A percentile compares a stretch with the other conserved stretches of the same genome.
These are phyloP conservation scores for Menidia beryllina DNA, from an alignment of 2,113 vertebrate genomes.

Conservation along the genomic window DNA sequence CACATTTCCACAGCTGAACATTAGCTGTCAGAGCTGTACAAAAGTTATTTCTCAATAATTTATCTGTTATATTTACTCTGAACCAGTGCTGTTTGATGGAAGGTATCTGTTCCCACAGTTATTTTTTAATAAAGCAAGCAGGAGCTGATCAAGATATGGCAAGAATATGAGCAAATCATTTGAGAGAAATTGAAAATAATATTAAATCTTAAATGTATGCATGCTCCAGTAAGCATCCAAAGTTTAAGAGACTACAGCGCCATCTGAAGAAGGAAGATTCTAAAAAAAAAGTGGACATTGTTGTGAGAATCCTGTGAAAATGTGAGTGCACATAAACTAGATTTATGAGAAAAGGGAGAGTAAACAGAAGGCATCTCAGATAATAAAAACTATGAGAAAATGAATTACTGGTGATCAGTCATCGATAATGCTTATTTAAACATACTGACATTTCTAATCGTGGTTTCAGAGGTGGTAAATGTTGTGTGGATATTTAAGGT, in stretches of 20 bases:
- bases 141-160: no score
- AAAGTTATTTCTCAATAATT: no score
- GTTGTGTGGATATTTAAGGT: not conserved
- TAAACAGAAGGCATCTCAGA: conserved; percentile 17
- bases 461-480: conserved; percentile 21
- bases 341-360: conserved; percentile 8
- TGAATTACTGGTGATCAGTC: conserved; percentile 2
- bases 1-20: no score
- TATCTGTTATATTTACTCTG: no score
- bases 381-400: conserved; percentile 3
- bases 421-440: conserved; percentile 32
- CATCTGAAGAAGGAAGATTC: not conserved
- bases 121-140: no score
- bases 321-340: conserved; percentile 18
- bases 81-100: no score
- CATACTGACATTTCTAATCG: conserved; percentile 14
- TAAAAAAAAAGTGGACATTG: not conserved
- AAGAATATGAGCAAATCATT: no score
- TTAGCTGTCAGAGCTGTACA: no score
- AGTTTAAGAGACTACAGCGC: not conserved
- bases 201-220: no score
- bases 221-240: no score
- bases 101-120: no score
- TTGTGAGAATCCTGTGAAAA: not conserved
- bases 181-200: no score